These are phyloP conservation scores for Gasteruption jaculator DNA, from an alignment of 2,888 invertebrate genomes.

Conservation along the genomic window DNA sequence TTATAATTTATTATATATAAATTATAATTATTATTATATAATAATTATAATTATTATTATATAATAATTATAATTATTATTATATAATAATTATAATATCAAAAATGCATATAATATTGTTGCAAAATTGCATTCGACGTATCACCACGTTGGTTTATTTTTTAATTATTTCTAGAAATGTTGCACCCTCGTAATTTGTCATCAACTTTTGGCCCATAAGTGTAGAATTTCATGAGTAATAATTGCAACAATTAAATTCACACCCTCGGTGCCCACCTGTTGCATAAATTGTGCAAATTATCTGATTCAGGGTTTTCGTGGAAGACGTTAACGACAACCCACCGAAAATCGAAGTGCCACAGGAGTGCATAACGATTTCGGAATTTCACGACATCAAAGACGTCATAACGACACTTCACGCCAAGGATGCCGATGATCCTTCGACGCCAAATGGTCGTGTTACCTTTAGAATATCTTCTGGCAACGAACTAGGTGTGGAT, in stretches of 20 bases:
- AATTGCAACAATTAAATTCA: no score
- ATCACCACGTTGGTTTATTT: no score
- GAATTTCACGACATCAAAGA: conserved; percentile 86
- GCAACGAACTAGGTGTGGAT: conserved; percentile 63
- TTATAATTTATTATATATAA: conserved; percentile 4
- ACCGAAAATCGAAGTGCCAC: conserved; percentile 68
- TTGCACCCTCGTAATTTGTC: no score
- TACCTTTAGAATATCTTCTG: conserved; percentile 65
- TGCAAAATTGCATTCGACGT: no score
- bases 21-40: conserved; percentile 1
- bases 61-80: conserved; percentile 1
- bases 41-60: background rate
- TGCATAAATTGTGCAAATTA: no score
- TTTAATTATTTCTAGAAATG: background rate
- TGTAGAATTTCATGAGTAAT: no score
- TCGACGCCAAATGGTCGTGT: conserved; percentile 75
- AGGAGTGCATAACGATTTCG: conserved; percentile 72
- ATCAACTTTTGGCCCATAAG: no score
- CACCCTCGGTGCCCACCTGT: no score
- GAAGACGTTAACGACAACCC: conserved; percentile 84
- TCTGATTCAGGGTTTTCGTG: conserved; percentile 63
- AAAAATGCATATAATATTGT: conserved; percentile 2
- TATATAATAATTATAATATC: conserved; percentile 2
- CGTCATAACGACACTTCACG: conserved; percentile 69
- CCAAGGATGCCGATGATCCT: conserved; percentile 81